Base-by-base conservation (phyloP, 2,113 vertebrate species). In the Saccopteryx bilineata region DNA sequence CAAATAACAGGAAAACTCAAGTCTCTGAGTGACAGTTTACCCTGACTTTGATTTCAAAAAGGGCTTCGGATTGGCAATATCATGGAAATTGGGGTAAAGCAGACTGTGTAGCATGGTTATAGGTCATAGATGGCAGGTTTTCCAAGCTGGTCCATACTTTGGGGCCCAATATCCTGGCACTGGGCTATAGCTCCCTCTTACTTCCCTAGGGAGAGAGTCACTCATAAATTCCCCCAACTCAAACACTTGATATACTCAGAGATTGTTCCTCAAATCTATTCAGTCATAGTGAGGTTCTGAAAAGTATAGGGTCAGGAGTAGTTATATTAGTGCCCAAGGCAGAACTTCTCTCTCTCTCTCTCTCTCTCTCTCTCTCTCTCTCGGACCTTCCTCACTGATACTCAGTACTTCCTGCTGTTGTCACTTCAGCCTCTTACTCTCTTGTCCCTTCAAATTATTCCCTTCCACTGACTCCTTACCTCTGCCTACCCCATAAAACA, bases 1-100 rank as follows among this genome's bases (percentile, higher is more conserved):
- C 56, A 94, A 90, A 71, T 93, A 90, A 74, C 17, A 87, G 10
- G 33, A 93, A 80, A 56, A 13, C 10, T 28, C 12, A 56, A 96
- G 52, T 65, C 15, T 88, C 74, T 82, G 76, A 93, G 56, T 63
- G 68, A 85, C 66, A 50, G 9, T 93, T n/a, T 39, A 52, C 9
- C 9, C 33, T 65, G 52, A 95, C 39, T 82, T 48, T 78, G 39
- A 85, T 88, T 90, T 66, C 28, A 84, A 90, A 13, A 83, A 11
- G 2, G 21, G 2, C 2, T 84, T 60, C 9, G 4, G 7, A 17
- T 52, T 80, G 54, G 26, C 6, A n/a, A 78, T 92, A 81, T 94
- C 26, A 82, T 33, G 33, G 33, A 86, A 86, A 66, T 13, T 50
- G 24, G 18, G 66, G 15, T 61, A 17, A 48, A 68, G 82, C 24